Evolutionary conservation across 2,888 invertebrate species (phyloP).

Genomic region (Sinohyriopsis cumingii): DNA sequence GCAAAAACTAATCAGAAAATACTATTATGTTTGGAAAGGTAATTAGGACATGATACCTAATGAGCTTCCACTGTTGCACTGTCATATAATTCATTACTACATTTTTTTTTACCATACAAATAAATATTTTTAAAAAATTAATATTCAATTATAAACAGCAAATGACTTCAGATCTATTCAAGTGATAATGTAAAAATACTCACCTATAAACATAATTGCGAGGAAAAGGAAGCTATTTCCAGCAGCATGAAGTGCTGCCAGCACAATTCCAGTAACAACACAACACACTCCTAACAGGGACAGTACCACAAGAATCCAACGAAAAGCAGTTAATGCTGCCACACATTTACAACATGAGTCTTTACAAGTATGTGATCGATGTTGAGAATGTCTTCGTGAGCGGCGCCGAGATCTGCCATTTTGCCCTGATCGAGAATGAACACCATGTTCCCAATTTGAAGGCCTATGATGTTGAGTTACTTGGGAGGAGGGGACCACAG

Average conservation of each 20-base stretch:
- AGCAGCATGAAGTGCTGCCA: slow-evolving; percentile 66
- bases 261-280: slow-evolving; percentile 68
- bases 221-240: slow-evolving; percentile 67
- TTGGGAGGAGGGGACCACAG: slow-evolving; percentile 19
- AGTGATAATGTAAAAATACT: slow-evolving; percentile 34
- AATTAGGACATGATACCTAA: too few relatives aligned
- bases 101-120: too few relatives aligned
- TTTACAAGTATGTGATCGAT: slow-evolving; percentile 48
- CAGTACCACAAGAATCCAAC: slow-evolving; percentile 67
- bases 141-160: too few relatives aligned
- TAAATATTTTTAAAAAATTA: too few relatives aligned
- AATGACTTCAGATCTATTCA: too few relatives aligned
- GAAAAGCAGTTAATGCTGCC: slow-evolving; percentile 64
- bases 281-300: slow-evolving; percentile 68
- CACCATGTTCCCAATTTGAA: slow-evolving; percentile 39
- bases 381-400: slow-evolving; percentile 38
- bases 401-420: slow-evolving; percentile 38
- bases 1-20: too few relatives aligned
- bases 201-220: slow-evolving; percentile 71
- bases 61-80: too few relatives aligned
- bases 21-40: too few relatives aligned
- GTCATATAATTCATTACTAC: too few relatives aligned
- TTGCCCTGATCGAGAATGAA: slow-evolving; percentile 21
- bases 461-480: slow-evolving; percentile 24
- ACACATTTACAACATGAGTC: slow-evolving; percentile 64